Percentiles rank a stretch among this genome's conserved stretches.
Conservation (phyloP, 2,888 invertebrate genomes). For the Lithophane leautieri region DNA sequence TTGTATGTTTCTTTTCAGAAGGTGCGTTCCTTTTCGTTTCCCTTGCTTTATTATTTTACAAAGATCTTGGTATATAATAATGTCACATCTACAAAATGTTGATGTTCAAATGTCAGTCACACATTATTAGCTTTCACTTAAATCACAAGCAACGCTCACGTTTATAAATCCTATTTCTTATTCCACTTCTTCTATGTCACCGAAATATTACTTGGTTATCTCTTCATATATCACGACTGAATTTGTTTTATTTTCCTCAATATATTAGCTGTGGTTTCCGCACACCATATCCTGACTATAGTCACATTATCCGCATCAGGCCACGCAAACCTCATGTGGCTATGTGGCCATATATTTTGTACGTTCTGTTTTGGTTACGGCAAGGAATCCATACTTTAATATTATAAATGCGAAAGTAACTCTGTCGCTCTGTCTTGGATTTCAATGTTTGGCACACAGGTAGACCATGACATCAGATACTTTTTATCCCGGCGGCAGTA, state of each 20-base stretch:
- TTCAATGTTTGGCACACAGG: too few relatives aligned
- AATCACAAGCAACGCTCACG: too few relatives aligned
- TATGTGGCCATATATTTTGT: background rate
- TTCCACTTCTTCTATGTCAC: background rate
- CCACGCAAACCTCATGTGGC: background rate
- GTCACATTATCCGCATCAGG: conserved; percentile 7
- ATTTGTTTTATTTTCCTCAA: conserved; percentile 49
- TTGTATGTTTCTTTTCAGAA: too few relatives aligned
- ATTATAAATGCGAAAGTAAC: background rate
- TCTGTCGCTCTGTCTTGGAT: background rate
- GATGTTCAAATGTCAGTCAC: background rate
- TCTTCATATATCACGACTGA: conserved; percentile 19
- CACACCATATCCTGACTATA: conserved; percentile 12
- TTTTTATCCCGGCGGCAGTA: too few relatives aligned
- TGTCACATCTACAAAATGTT: background rate
- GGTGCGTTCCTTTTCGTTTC: too few relatives aligned
- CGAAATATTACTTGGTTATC: conserved; percentile 5
- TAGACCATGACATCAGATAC: too few relatives aligned
- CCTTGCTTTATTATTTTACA: background rate
- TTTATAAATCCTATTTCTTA: background rate
- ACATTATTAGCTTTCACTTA: background rate
- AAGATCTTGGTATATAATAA: background rate
- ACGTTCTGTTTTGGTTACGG: background rate
- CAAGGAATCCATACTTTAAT: too few relatives aligned
- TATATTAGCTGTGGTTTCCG: conserved; percentile 42